These are phyloP conservation scores for Drosophila pandora DNA, from an alignment of 1,140 invertebrate genomes.

Conservation along the genomic window DNA sequence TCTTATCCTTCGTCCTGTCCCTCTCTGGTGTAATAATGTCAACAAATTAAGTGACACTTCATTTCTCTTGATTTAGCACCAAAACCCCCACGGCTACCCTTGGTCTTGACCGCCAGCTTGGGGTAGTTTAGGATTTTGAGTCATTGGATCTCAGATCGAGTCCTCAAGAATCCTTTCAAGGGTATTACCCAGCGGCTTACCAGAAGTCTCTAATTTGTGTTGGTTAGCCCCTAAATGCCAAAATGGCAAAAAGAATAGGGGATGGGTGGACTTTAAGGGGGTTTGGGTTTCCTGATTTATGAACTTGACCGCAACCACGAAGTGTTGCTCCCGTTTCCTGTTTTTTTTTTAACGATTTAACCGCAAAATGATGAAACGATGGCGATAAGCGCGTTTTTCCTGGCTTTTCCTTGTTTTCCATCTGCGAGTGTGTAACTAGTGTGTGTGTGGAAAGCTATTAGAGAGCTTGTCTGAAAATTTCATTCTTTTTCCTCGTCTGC, in stretches of 20 bases:
- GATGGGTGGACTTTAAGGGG: background rate
- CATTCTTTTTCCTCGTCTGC: slow-evolving; percentile 19
- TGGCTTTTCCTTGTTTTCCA: slow-evolving; percentile 6
- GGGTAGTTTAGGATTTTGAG: slow-evolving; percentile 3
- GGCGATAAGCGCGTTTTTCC: slow-evolving; percentile 62
- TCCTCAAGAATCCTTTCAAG: slow-evolving; percentile 3
- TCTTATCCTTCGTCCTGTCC: background rate
- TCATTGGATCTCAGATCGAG: background rate
- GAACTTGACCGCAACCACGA: slow-evolving; percentile 79
- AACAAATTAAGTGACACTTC: slow-evolving; percentile 84
- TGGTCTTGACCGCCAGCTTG: background rate
- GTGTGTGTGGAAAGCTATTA: slow-evolving; percentile 71
- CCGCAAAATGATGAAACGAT: slow-evolving; percentile 79
- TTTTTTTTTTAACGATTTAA: slow-evolving; percentile 70
- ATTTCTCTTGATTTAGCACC: slow-evolving; percentile 82
- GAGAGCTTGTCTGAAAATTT: slow-evolving; percentile 72
- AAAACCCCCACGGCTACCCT: slow-evolving; percentile 33
- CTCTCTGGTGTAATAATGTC: slow-evolving; percentile 70
- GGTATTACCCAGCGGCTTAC: slow-evolving; percentile 15
- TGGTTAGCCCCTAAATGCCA: slow-evolving; percentile 14
- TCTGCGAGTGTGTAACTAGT: slow-evolving; percentile 10
- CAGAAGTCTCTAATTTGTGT: slow-evolving; percentile 40
- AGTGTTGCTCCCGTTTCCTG: slow-evolving; percentile 46
- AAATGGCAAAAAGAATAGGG: background rate
- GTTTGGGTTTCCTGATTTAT: slow-evolving; percentile 65